These are phyloP conservation scores for Chalcosyrphus nemorum DNA, from an alignment of 2,888 invertebrate species.

Conservation along the genomic window DNA sequence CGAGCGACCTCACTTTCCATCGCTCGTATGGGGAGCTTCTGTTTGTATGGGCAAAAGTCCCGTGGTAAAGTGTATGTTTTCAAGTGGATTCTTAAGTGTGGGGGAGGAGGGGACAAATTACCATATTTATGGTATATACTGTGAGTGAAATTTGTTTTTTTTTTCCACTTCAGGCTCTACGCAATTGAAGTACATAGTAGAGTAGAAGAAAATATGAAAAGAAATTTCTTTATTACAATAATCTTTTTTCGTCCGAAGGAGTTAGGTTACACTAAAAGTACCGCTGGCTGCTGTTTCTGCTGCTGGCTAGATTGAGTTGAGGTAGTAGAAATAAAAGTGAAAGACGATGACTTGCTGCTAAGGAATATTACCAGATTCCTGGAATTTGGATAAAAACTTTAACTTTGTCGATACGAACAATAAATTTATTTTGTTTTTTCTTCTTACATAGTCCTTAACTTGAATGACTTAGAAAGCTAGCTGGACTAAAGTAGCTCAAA, in stretches of 20 bases:
- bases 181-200: constrained; percentile 45
- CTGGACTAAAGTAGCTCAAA: too few species aligned
- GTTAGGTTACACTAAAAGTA: constrained; percentile 10
- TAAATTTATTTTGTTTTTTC: too few species aligned
- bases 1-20: not conserved
- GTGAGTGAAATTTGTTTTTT: constrained; percentile 53
- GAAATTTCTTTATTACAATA: constrained; percentile 2
- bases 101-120: constrained; percentile 43
- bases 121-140: constrained; percentile 59
- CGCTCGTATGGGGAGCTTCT: constrained; percentile 5
- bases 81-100: constrained; percentile 20
- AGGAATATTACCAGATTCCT: not conserved
- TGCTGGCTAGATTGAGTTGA: constrained; percentile 26
- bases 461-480: too few species aligned
- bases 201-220: constrained; percentile 7
- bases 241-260: not conserved
- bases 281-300: constrained; percentile 1
- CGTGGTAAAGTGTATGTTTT: constrained; percentile 10
- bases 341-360: not conserved
- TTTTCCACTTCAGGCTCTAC: constrained; percentile 36
- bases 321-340: not conserved
- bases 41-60: constrained; percentile 17
- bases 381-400: too few species aligned
- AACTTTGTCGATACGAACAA: too few species aligned
- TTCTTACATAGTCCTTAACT: too few species aligned